Base-by-base conservation (phyloP, 2,113 vertebrate genomes). In the Bostrychus sinensis region DNA sequence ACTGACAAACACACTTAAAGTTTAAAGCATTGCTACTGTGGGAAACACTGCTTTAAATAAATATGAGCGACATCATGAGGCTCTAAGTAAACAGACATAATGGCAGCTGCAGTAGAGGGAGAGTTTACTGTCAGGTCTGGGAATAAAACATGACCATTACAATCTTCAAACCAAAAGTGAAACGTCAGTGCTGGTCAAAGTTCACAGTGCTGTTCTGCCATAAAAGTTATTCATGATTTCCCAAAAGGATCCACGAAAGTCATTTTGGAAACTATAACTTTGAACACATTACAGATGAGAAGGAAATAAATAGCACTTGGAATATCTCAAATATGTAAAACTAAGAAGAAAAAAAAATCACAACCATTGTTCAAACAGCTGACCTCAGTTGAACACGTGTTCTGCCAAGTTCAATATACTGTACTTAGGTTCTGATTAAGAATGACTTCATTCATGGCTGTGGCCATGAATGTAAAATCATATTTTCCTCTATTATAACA, bases 1-100 rank as follows among this genome's bases (percentile, higher is more conserved):
- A 36, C 37, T 5, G 56, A 72, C 63, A 62, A 48, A 41, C 59
- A 42, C 5, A 16, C 46, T 39, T 63, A 28, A 14, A 41, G 43
- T 16, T 48, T 39, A 32, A 37, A 23, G 16, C 39, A 57, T 30
- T 20, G 26, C 5, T 57, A 7, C 45, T 53, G 48, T 58, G 46
- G 11, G 46, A 51, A 28, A 14, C n/a, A 36, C 23, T 54, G 39
- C 43, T 43, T 61, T 61, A n/a, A 55, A 20, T 2, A 4, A 13
- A 62, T 26, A 8, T 36, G 0, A 30, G 19, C 23, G 23, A 20
- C 28, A 36, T 32, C n/a, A 20, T 6, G 4, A 16, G 38, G 10
- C 25, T 34, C 34, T 25, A 19, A 19, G 2, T 38, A 51, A 4
- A 37, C 22, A 1, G 2, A 32, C 7, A n/a, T 30, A 53, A 53